Percentiles rank a stretch among this genome's conserved stretches.
Evolutionary conservation across 37 sponge, comb jelly and placozoan genomes (phyloP).

Genomic region (Corticium candelabrum): DNA sequence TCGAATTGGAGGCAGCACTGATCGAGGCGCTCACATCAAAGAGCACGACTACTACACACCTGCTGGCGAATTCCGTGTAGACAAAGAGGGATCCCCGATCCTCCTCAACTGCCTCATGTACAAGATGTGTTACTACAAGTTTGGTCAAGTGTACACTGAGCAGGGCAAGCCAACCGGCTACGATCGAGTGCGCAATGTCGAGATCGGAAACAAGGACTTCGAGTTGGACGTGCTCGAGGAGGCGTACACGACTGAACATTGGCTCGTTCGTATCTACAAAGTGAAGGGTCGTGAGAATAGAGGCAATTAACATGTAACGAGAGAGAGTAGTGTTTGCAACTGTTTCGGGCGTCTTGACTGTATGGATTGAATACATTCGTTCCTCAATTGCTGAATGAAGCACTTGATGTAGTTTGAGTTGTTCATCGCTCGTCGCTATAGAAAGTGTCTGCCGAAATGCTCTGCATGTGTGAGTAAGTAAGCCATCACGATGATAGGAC

Average conservation of each 20-base stretch:
- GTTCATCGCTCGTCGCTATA: background rate
- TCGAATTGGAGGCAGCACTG: slow-evolving; percentile 95
- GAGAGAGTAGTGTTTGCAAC: slow-evolving; percentile 2
- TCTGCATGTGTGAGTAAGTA: too few relatives aligned
- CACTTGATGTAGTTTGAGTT: background rate
- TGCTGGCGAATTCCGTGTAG: slow-evolving; percentile 95
- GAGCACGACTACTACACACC: slow-evolving; percentile 93
- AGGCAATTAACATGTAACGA: slow-evolving; percentile 32
- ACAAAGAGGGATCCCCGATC: slow-evolving; percentile 82
- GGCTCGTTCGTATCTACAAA: slow-evolving; percentile 97
- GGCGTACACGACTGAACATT: slow-evolving; percentile 99
- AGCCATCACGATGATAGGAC: too few relatives aligned
- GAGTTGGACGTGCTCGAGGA: slow-evolving; percentile 97
- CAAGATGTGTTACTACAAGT: slow-evolving; percentile 98
- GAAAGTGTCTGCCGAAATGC: too few relatives aligned
- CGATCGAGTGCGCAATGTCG: slow-evolving; percentile 93
- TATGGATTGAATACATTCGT: too few relatives aligned
- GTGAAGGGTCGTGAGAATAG: slow-evolving; percentile 88
- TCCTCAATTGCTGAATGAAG: background rate
- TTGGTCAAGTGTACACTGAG: slow-evolving; percentile 89
- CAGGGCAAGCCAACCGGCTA: slow-evolving; percentile 95
- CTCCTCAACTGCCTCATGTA: slow-evolving; percentile 98
- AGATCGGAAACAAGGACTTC: slow-evolving; percentile 98
- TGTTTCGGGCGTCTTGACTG: too few relatives aligned
- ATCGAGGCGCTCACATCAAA: slow-evolving; percentile 83